A percentile compares a stretch with the other conserved stretches of the same genome.
Evolutionary conservation across 2,797 vertebrate genomes (phyloP).

Genomic region (Siniperca obscura): DNA sequence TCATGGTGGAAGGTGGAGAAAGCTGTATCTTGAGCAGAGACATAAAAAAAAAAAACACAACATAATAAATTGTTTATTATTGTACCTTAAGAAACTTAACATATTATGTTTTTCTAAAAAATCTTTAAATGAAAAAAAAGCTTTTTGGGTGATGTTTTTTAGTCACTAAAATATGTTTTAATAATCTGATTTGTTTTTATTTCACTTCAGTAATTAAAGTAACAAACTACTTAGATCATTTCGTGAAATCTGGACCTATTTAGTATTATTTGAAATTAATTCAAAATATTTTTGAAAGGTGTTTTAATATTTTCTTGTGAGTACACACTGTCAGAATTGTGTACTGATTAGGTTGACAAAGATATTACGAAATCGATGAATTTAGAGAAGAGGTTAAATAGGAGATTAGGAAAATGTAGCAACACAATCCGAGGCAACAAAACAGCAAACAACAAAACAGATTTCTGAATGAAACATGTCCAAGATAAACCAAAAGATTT

Average conservation of each 20-base stretch:
- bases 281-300: background rate
- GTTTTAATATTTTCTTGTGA: background rate
- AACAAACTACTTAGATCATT: background rate
- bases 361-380: background rate
- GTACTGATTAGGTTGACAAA: background rate
- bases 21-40: background rate
- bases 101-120: background rate
- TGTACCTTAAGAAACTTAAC: background rate
- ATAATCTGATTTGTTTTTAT: background rate
- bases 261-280: background rate
- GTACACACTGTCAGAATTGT: background rate
- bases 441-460: too few relatives aligned
- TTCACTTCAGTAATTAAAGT: background rate
- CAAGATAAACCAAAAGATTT: background rate
- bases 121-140: background rate
- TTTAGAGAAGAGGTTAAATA: background rate
- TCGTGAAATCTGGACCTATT: constrained; percentile 1
- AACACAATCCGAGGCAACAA: background rate
- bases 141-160: background rate
- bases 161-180: background rate
- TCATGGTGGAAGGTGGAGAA: background rate
- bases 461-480: background rate
- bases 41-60: background rate
- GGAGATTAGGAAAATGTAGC: background rate
- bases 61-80: background rate